Evolutionary conservation across 1,140 invertebrate genomes (phyloP).

Genomic region (Heliconius congener): DNA sequence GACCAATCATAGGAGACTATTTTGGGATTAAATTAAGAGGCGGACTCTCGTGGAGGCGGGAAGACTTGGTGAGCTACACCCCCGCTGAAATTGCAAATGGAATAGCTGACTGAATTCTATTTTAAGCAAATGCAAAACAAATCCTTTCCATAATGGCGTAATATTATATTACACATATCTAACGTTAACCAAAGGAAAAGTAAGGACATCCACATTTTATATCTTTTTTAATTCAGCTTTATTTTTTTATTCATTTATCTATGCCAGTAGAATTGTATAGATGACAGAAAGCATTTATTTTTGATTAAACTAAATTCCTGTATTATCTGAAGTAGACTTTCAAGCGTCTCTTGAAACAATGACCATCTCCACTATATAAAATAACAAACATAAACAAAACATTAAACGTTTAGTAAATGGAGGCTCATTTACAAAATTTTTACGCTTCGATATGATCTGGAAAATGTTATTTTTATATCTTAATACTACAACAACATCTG

Average conservation of each 20-base stretch:
- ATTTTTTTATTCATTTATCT: not conserved
- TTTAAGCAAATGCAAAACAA: constrained; percentile 19
- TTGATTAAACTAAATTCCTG: not conserved
- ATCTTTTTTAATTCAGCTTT: not conserved
- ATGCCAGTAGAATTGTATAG: not conserved
- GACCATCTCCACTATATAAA: not conserved
- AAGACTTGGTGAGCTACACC: constrained; percentile 49
- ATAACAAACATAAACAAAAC: not conserved
- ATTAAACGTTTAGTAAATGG: not conserved
- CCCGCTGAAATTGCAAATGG: constrained; percentile 54
- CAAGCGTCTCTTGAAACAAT: not conserved
- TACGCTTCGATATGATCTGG: no score
- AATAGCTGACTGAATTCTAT: constrained; percentile 47
- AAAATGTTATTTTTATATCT: not conserved
- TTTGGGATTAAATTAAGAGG: constrained; percentile 62
- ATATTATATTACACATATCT: not conserved
- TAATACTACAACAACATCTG: no score
- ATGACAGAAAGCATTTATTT: not conserved
- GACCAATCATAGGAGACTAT: constrained; percentile 68
- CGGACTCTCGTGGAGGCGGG: constrained; percentile 62
- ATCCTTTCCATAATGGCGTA: constrained; percentile 12
- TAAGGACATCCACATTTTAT: not conserved
- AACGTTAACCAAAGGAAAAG: not conserved
- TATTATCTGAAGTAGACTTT: not conserved
- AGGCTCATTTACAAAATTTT: no score